Evolutionary conservation across 2,113 vertebrate species (phyloP).

Genomic region (Chauna torquata): DNA sequence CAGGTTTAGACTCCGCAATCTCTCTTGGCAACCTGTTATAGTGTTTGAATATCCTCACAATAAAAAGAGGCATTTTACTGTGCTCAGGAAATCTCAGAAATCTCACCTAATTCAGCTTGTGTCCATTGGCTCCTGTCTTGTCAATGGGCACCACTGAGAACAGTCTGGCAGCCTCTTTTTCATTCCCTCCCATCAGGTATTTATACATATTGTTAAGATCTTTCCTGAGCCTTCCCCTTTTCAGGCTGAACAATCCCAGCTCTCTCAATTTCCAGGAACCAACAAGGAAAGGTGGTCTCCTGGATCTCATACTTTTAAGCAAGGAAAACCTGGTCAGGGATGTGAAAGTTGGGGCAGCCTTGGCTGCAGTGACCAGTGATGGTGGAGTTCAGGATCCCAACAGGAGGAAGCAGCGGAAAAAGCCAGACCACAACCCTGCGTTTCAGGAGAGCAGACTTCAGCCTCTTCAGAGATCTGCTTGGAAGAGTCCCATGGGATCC

Average conservation of each 20-base stretch:
- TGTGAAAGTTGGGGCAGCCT: too few species aligned
- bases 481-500: not conserved
- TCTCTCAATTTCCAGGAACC: not conserved
- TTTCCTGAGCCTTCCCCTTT: too few species aligned
- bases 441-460: not conserved
- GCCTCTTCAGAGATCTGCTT: not conserved
- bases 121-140: too few species aligned
- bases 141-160: not conserved
- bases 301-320: too few species aligned
- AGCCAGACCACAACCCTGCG: not conserved
- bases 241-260: not conserved
- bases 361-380: too few species aligned
- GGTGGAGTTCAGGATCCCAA: not conserved
- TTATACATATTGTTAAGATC: too few species aligned
- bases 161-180: too few species aligned
- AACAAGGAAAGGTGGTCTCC: not conserved
- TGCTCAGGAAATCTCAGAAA: too few species aligned
- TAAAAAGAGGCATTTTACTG: not conserved
- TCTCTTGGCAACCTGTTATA: not conserved
- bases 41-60: not conserved
- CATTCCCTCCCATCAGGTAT: too few species aligned
- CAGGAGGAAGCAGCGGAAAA: not conserved
- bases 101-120: too few species aligned
- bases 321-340: too few species aligned
- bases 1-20: not conserved